Evolutionary conservation across 2,797 vertebrate species (phyloP).

Genomic region (Propithecus perrieri): DNA sequence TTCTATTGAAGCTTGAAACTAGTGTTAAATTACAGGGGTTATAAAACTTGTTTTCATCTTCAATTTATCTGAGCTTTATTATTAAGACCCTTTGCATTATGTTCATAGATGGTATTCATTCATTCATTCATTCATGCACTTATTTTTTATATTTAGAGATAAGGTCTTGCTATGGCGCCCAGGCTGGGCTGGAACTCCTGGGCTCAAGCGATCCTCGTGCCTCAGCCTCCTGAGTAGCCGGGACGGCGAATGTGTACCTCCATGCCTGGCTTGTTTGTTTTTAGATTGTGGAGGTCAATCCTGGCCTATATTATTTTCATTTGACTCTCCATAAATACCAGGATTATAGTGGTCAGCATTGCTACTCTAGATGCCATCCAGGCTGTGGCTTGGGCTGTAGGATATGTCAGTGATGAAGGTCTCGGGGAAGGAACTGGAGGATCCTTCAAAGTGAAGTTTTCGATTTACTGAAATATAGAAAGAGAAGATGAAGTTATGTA

Average conservation of each 20-base stretch:
- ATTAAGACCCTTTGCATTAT: background rate
- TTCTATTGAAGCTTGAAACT: background rate
- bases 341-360: background rate
- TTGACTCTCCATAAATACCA: background rate
- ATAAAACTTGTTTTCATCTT: constrained; percentile 6
- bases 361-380: background rate
- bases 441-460: background rate
- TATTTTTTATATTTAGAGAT: background rate
- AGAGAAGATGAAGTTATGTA: background rate
- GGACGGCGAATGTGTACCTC: background rate
- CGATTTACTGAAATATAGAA: background rate
- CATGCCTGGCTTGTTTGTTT: background rate
- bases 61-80: constrained; percentile 23
- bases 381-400: background rate
- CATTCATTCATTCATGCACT: background rate
- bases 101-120: background rate
- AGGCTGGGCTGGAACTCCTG: background rate
- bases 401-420: background rate
- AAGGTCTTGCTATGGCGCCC: background rate
- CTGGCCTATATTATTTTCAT: background rate
- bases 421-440: background rate
- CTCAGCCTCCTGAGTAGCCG: background rate
- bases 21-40: background rate
- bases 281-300: background rate
- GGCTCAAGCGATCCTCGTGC: background rate